Base-by-base conservation (phyloP, 2,113 vertebrate species). In the Oriolus oriolus region DNA sequence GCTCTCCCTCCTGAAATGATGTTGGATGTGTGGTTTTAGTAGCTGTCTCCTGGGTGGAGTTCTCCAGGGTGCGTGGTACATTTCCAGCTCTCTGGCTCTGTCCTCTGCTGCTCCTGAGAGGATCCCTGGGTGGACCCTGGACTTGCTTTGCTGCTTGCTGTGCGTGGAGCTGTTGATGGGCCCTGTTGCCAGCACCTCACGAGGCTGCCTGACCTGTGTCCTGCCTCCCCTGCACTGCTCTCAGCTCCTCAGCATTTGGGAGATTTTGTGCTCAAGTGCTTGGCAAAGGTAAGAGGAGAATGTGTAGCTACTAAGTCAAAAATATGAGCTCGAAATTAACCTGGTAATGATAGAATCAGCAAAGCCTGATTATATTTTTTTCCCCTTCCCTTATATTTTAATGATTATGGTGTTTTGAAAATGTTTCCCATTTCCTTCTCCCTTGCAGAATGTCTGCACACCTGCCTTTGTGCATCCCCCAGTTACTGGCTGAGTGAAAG, bases 11-110 rank as follows among this genome's bases (percentile, higher is more conserved):
- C 20, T 56, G 17, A 10, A 1, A 9, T 5, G 24, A 0, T 1
- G 7, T 18, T 20, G 6, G 35, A 3, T 12, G 5, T 27, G 6
- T 22, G 26, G 5, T 39, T 23, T 37, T 63, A 15, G 64, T 8
- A 6, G 3, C 11, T 42, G 19, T 22, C 5, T 42, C 23, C 21
- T 49, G 16, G 41, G 3, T 21, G 24, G 6, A 1, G 0, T 1
- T 10, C 13, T 56, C 9, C 5, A 23, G 9, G 2, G 3, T 53
- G n/a, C 3, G 1, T 5, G 41, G 2, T 0, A 1, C 2, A 0
- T 37, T 15, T 88, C 6, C 9, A 54, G 16, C 10, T 6, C 13
- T 52, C 27, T 3, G 7, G 2, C 5, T 22, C 18, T 14, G 42
- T 27, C 3, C 23, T 19, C 20, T 66, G 37, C 49, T 71, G 28